Conservation (phyloP, 2,797 vertebrate species). For the Prionace glauca region DNA sequence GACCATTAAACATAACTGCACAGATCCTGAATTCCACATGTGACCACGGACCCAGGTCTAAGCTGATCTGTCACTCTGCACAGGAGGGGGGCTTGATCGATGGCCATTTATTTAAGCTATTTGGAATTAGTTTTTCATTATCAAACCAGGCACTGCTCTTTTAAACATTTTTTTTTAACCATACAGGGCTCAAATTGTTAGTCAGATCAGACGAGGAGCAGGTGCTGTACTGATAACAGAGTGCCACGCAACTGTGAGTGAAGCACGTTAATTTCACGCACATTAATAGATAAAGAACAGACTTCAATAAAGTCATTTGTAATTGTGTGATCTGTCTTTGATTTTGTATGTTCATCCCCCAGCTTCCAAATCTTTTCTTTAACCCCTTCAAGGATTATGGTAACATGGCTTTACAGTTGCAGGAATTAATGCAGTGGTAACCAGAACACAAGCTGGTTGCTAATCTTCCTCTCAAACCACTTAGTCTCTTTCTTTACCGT, state of each 20-base stretch:
- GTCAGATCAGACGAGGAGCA: not conserved
- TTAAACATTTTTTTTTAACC: slow-evolving; percentile 19
- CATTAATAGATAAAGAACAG: slow-evolving; percentile 37
- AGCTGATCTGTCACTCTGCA: slow-evolving; percentile 38
- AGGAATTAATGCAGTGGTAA: not conserved
- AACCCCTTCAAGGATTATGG: not conserved
- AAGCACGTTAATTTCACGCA: slow-evolving; percentile 36
- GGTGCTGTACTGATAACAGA: slow-evolving; percentile 26
- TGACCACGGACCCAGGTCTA: slow-evolving; percentile 34
- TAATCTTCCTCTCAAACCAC: not conserved
- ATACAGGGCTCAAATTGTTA: not conserved
- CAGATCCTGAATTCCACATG: slow-evolving; percentile 27
- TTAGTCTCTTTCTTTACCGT: not conserved
- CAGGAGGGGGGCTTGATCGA: slow-evolving; percentile 26
- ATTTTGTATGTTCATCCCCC: not conserved
- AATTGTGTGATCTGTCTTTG: slow-evolving; percentile 30
- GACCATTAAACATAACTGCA: slow-evolving; percentile 36
- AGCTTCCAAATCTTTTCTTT: slow-evolving; percentile 21
- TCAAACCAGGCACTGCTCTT: not conserved
- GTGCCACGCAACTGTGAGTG: not conserved
- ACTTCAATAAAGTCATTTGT: slow-evolving; percentile 36
- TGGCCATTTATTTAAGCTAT: slow-evolving; percentile 30
- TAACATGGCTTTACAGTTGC: not conserved
- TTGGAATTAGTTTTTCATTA: slow-evolving; percentile 36
- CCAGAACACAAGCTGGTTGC: not conserved